Evolutionary conservation across 2,797 vertebrate genomes (phyloP), one percentile per base, ranked within the genome.

Genomic region (Okamejei kenojei): DNA sequence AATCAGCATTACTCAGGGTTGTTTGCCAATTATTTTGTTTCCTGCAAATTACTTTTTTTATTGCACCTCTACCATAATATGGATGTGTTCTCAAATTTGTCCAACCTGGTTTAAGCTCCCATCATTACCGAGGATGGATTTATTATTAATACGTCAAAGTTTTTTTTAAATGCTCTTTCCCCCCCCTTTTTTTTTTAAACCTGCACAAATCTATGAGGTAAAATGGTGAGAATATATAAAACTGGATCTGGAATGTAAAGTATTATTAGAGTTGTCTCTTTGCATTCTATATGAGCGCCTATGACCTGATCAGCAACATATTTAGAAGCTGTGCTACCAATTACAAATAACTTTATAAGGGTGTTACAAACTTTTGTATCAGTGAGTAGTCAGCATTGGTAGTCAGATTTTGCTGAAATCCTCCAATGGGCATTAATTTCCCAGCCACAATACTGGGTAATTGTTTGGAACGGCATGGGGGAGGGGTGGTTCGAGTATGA

Each of bases 381-480:
- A 54, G 10, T 92, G 38, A 19, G 13, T 45, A 15, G 38, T 91
- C 71, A 92, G 68, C 68, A 32, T 74, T 73, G 65, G 35, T 76
- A 73, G 45, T 26, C 45, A 54, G 35, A 23, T 76, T 38, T 92
- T 76, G 71, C 26, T 35, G 2, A 35, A 88, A 65, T 1, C 29
- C 29, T 65, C 82, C 90, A 92, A 92, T 76, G 76, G 38, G 21
- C 71, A 73, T 92, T 76, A 74, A 76, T 92, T 38, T 92, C 71
- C 38, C 26, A 26, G 68, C 54, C 71, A 45, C 71, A 92, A 92
- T 92, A 92, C 23, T 58, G 90, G 90, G 71, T 92, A 73, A 76
- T 92, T 92, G 90, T 92, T 92, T 54, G 23, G 65, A 92, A 54
- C n/a, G 21, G 6, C 38, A n/a, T 92, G 90, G 90, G 54, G 90